A percentile compares a stretch with the other conserved stretches of the same genome.
Conservation (phyloP, 2,888 invertebrate genomes). For the Hymenopus coronatus region DNA sequence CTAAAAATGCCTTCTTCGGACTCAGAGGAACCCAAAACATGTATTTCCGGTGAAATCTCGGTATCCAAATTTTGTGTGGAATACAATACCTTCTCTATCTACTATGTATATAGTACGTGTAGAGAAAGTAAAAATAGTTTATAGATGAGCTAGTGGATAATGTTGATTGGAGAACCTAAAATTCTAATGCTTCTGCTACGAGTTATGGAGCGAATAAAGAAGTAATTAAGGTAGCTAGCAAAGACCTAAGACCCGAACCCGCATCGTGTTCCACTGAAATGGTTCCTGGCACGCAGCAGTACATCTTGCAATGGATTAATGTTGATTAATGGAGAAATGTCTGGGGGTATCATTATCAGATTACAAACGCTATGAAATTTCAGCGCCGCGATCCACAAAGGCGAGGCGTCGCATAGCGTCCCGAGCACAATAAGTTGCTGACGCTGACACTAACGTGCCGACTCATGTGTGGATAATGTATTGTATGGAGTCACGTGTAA, state of each 20-base stretch:
- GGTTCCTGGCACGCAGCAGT: background rate
- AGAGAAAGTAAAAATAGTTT: too few species aligned
- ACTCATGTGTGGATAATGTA: background rate
- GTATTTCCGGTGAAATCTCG: too few species aligned
- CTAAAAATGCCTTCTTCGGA: too few species aligned
- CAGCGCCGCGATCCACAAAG: background rate
- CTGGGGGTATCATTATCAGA: background rate
- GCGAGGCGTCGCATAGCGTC: background rate
- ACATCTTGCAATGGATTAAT: background rate
- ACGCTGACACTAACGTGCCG: background rate
- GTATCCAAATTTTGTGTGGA: too few species aligned
- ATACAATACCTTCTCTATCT: too few species aligned
- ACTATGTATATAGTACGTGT: too few species aligned
- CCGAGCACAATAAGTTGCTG: background rate
- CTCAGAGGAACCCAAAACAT: too few species aligned
- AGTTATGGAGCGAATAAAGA: too few species aligned
- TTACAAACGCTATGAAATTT: background rate
- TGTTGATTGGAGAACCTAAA: too few species aligned
- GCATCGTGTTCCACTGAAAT: background rate
- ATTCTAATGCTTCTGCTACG: too few species aligned
- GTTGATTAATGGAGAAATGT: background rate
- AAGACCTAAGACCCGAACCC: background rate
- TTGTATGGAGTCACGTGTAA: background rate
- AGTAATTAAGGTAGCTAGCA: too few species aligned
- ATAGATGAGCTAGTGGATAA: too few species aligned